These are phyloP conservation scores for Halocynthia roretzi DNA, from an alignment of 23 tunicate genomes.

Conservation along the genomic window DNA sequence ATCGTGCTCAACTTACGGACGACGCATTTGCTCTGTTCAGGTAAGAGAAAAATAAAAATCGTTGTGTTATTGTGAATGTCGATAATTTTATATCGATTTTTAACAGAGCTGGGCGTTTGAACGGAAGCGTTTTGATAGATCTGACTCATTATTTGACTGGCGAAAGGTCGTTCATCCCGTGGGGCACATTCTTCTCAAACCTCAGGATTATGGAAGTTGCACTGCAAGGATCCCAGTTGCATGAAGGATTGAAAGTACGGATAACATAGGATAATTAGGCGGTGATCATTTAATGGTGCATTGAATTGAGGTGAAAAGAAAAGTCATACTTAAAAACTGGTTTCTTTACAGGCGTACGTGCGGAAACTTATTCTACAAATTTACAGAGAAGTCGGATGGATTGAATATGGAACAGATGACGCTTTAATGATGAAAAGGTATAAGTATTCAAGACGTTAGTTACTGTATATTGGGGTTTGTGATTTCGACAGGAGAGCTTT, in stretches of 20 bases:
- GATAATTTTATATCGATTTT: background rate
- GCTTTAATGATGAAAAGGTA: no score
- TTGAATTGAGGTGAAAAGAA: no score
- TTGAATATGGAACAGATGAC: no score
- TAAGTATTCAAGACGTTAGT: no score
- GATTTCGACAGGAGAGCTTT: no score
- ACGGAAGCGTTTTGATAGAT: background rate
- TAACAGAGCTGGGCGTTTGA: constrained; percentile 4
- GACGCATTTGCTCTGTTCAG: constrained; percentile 54
- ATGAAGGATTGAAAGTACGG: constrained; percentile 11
- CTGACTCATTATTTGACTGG: constrained; percentile 18
- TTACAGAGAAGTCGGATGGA: no score
- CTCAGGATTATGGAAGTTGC: constrained; percentile 27
- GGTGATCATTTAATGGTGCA: no score
- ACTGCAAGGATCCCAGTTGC: constrained; percentile 29
- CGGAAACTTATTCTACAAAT: no score
- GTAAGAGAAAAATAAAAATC: background rate
- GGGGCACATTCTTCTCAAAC: constrained; percentile 41
- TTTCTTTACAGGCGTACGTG: no score
- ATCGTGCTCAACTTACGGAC: constrained; percentile 60
- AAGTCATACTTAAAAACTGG: no score
- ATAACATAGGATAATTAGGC: no score
- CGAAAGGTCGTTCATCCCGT: constrained; percentile 45
- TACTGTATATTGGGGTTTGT: no score
- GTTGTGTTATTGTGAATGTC: background rate